A percentile compares a stretch with the other conserved stretches of the same genome.
These are phyloP conservation scores for Dipodomys stephensi DNA, from an alignment of 2,113 vertebrate genomes.

Conservation along the genomic window DNA sequence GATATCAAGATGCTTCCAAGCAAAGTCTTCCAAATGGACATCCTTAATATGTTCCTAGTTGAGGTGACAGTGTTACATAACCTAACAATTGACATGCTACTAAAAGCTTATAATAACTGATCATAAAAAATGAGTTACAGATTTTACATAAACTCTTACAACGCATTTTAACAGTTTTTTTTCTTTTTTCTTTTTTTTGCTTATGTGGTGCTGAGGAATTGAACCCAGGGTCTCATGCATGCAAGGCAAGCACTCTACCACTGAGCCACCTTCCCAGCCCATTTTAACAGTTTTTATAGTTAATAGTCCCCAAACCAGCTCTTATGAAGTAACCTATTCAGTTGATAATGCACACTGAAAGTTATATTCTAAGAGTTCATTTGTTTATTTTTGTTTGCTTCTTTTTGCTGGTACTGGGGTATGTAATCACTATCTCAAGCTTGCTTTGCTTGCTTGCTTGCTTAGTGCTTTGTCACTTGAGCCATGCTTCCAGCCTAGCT, in stretches of 20 bases:
- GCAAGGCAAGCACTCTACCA: no score
- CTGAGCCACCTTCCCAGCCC: no score
- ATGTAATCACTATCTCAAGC: no score
- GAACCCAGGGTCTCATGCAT: no score
- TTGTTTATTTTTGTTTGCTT: no score
- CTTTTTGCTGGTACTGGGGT: no score
- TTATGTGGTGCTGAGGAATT: no score
- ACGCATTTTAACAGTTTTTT: slow-evolving; percentile 54
- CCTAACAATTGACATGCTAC: slow-evolving; percentile 2
- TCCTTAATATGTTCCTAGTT: slow-evolving; percentile 17
- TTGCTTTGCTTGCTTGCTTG: no score
- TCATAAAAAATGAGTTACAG: slow-evolving; percentile 48
- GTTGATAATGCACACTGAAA: slow-evolving; percentile 48
- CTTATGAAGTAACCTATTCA: background rate
- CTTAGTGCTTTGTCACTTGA: no score
- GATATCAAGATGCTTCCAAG: background rate
- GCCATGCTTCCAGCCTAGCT: no score
- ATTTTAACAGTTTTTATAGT: slow-evolving; percentile 61
- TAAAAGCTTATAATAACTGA: slow-evolving; percentile 71
- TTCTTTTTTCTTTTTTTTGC: no score
- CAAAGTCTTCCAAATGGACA: background rate
- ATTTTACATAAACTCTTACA: slow-evolving; percentile 56
- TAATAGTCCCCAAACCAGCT: background rate
- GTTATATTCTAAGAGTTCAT: background rate
- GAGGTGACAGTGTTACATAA: slow-evolving; percentile 24